These are phyloP conservation scores for Ligdia adustata DNA, from an alignment of 2,888 invertebrate species.

Conservation along the genomic window DNA sequence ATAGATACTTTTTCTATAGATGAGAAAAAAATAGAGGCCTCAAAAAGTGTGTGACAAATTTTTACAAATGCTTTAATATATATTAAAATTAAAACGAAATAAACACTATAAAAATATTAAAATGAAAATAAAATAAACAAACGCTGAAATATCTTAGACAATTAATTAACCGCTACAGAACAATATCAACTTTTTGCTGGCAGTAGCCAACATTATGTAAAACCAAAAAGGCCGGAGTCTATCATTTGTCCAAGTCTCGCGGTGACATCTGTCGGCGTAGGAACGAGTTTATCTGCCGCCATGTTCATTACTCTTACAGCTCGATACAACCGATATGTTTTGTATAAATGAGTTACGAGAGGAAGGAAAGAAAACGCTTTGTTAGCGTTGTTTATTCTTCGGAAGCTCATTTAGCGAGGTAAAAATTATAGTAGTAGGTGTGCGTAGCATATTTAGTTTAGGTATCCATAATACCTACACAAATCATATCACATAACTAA, in stretches of 20 bases:
- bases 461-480: too few species aligned
- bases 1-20: too few species aligned
- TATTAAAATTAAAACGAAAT: too few species aligned
- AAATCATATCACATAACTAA: too few species aligned
- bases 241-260: slow-evolving; percentile 67
- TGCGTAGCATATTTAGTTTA: not conserved
- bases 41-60: too few species aligned
- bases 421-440: not conserved
- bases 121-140: too few species aligned
- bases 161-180: slow-evolving; percentile 10
- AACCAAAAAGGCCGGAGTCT: slow-evolving; percentile 30
- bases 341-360: slow-evolving; percentile 24
- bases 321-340: slow-evolving; percentile 43
- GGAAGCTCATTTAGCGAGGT: not conserved
- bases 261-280: slow-evolving; percentile 67
- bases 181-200: slow-evolving; percentile 14
- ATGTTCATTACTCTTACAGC: slow-evolving; percentile 61
- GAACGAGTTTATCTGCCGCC: slow-evolving; percentile 67
- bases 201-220: slow-evolving; percentile 34
- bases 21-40: too few species aligned
- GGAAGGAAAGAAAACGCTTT: slow-evolving; percentile 3
- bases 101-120: too few species aligned
- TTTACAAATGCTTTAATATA: too few species aligned
- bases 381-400: slow-evolving; percentile 9
- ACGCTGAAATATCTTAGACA: too few species aligned